Evolutionary conservation across 2,888 invertebrate species (phyloP), one percentile per base, ranked within the genome.

Genomic region (Epinotia nisella): DNA sequence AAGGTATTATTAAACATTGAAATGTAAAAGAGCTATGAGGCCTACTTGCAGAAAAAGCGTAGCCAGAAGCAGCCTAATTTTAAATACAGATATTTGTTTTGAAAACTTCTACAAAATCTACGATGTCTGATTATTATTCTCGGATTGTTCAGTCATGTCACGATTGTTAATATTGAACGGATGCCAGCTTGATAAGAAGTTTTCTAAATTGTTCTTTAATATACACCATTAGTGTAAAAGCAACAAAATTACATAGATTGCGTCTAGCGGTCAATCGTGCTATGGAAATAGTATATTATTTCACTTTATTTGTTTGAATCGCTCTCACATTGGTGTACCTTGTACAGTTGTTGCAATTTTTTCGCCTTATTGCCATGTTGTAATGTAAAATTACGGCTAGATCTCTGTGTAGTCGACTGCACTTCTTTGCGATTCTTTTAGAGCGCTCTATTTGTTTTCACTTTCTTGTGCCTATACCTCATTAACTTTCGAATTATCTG

Each of bases 401-500:
- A 29, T 29, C 0, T 5, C 29, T 29, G 5, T 3, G 5, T 29
- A 3, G 21, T 71, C 53, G 41, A 66, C 58, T 19, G 15, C 39
- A 41, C 41, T 66, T 66, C 39, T 60, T 56, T 41, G 49, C 67
- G 49, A 49, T 72, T 61, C 24, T 55, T 19, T 60, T 53, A 35
- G 13, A 67, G 15, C 19, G 9, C 9, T 55, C 10, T 39, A 45
- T 58, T 73, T 56, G 51, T 73, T 51, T 68, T 68, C 56, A 58
- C 72, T 73, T 73, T 68, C 64, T 21, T 58, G 17, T 10, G 29
- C 51, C 29, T 45, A 58, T 45, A 51, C 35, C 62, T 67, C 61
- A 72, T 68, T 73, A 58, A 62, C 39, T 73, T 68, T 66, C 66
- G 66, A 65, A 29, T 61, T 71, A 55, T 68, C 11, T 72, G 41